Percentiles rank a stretch among this genome's conserved stretches.
phyloP scores from a whole-genome alignment of 2,797 vertebrate genomes.

The Kryptolebias ocellatus region DNA sequence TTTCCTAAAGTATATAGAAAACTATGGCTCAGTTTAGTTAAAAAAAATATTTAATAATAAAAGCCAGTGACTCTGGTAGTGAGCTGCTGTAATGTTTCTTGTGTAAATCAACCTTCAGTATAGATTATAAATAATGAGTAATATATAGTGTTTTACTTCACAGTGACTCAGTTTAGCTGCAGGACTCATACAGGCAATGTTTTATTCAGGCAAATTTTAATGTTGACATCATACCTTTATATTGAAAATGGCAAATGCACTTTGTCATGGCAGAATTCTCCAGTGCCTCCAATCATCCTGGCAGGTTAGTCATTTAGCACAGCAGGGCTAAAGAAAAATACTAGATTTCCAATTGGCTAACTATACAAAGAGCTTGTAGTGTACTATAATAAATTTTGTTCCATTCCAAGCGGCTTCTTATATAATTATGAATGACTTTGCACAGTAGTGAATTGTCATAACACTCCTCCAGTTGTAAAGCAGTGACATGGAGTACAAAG shows the following conservation, averaged over 20 bases:
- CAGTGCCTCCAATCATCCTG: conserved; percentile 62
- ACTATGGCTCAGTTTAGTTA: too few species aligned
- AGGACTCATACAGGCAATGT: conserved; percentile 38
- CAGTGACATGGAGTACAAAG: conserved; percentile 33
- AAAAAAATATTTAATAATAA: too few species aligned
- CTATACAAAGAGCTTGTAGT: conserved; percentile 47
- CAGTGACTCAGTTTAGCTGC: conserved; percentile 21
- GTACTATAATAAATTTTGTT: conserved; percentile 9
- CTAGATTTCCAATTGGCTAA: conserved; percentile 60
- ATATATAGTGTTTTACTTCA: conserved; percentile 15
- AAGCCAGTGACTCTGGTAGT: too few species aligned
- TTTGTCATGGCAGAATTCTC: conserved; percentile 69
- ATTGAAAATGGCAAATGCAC: conserved; percentile 61
- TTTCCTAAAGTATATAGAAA: too few species aligned
- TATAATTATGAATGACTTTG: conserved; percentile 5
- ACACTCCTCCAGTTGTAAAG: conserved; percentile 23
- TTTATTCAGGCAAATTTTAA: conserved; percentile 55
- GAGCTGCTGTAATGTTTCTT: too few species aligned
- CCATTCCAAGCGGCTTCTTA: not conserved
- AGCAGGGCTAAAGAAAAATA: conserved; percentile 68
- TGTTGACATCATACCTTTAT: conserved; percentile 72
- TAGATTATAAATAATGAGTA: not conserved
- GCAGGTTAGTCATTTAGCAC: conserved; percentile 68
- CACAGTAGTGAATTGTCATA: conserved; percentile 4
- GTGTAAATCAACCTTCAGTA: not conserved